phyloP scores from a whole-genome alignment of 1,140 invertebrate genomes.

The Philotrypesis tridentata region DNA sequence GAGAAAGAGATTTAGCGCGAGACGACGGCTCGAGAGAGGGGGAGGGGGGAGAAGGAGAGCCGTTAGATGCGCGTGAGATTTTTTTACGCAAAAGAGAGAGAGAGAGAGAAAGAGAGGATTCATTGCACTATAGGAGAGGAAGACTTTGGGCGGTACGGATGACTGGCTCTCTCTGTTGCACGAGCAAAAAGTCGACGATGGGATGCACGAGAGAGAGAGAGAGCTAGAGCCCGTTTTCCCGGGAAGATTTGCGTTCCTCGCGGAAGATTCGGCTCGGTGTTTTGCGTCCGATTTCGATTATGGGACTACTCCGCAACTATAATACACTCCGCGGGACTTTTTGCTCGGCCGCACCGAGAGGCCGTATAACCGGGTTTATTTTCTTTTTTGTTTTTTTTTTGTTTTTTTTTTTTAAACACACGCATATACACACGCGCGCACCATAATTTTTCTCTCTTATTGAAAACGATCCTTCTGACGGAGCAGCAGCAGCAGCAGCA shows the following conservation, averaged over 20 bases:
- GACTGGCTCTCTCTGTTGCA: constrained; percentile 19
- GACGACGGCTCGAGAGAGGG: constrained; percentile 2
- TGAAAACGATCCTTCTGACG: too few species aligned
- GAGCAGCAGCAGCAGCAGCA: neutral
- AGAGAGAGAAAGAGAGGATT: neutral
- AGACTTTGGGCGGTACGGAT: constrained; percentile 19
- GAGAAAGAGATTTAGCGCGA: neutral
- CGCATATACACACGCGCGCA: too few species aligned
- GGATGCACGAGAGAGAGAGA: too few species aligned
- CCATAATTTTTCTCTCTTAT: neutral
- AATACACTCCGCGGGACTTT: too few species aligned
- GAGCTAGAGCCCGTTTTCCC: too few species aligned
- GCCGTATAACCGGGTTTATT: neutral
- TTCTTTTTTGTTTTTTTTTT: too few species aligned
- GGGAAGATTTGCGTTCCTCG: neutral
- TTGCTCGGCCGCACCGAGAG: neutral
- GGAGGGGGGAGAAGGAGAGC: too few species aligned
- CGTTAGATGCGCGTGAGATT: constrained; percentile 1
- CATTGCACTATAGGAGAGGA: constrained; percentile 18
- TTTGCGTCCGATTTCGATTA: neutral
- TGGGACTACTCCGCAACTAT: too few species aligned
- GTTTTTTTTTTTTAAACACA: too few species aligned
- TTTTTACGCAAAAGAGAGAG: neutral
- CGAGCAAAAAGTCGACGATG: neutral
- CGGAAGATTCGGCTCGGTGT: neutral